Conservation (phyloP, 2,797 vertebrate species). For the Etheostoma perlongum region DNA sequence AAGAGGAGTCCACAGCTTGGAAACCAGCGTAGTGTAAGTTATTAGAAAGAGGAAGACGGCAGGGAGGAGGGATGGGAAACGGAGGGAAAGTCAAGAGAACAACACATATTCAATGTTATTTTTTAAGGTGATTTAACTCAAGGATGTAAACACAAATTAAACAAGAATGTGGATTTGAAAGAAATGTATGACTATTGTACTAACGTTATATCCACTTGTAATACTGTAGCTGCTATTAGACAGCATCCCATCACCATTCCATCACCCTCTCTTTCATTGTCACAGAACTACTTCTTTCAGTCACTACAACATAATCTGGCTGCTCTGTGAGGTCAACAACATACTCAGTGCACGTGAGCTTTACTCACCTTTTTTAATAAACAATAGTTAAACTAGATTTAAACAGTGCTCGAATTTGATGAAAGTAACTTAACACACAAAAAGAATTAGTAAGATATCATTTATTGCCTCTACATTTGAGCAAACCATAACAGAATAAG, state of each 20-base stretch:
- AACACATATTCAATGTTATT: neutral
- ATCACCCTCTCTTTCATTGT: neutral
- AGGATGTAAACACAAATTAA: slow-evolving; percentile 12
- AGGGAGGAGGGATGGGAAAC: neutral
- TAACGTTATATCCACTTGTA: slow-evolving; percentile 6
- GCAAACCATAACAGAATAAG: neutral
- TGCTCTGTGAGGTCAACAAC: slow-evolving; percentile 1
- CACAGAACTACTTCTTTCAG: neutral
- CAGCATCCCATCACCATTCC: neutral
- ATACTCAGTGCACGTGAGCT: neutral
- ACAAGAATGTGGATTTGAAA: neutral
- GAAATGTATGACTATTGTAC: neutral
- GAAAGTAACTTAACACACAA: neutral
- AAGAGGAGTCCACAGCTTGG: slow-evolving; percentile 47
- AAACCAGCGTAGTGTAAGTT: slow-evolving; percentile 61
- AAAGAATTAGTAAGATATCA: neutral
- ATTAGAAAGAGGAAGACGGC: slow-evolving; percentile 25
- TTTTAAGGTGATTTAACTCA: slow-evolving; percentile 14
- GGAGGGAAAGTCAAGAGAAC: neutral
- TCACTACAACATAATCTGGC: neutral
- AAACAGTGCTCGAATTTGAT: neutral
- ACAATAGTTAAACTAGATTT: neutral
- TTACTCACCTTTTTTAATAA: neutral
- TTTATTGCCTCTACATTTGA: neutral
- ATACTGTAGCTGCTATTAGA: slow-evolving; percentile 6